Conservation (phyloP, 2,888 invertebrate genomes). For the Dynastes hyllus region DNA sequence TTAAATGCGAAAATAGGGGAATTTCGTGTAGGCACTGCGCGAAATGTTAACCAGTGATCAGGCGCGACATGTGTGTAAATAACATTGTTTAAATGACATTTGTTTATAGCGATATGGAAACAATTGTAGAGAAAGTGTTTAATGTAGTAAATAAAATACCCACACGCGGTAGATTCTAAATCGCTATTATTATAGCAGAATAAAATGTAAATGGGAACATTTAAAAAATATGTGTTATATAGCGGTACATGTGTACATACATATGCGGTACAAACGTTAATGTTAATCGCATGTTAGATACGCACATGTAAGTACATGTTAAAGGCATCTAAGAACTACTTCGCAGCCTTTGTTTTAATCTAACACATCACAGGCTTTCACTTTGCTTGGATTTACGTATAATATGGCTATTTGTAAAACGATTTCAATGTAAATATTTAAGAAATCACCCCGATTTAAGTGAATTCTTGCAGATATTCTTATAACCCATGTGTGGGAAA, state of each 20-base stretch:
- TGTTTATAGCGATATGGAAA: constrained; percentile 13
- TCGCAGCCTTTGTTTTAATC: constrained; percentile 1
- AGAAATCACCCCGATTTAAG: background rate
- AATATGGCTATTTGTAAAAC: background rate
- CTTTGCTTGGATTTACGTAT: constrained; percentile 1
- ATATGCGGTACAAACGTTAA: background rate
- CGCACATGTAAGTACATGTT: background rate
- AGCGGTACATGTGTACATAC: background rate
- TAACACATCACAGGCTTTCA: background rate
- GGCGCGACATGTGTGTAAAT: constrained; percentile 9
- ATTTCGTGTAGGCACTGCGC: constrained; percentile 25
- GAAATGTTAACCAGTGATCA: constrained; percentile 9
- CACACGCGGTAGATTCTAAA: background rate
- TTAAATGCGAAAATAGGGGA: constrained; percentile 9
- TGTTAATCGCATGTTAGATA: background rate
- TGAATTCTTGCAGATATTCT: background rate
- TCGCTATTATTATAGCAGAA: background rate
- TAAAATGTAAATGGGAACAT: background rate
- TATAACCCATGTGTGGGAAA: no score
- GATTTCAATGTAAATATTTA: background rate
- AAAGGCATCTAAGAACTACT: background rate
- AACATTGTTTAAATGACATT: constrained; percentile 9
- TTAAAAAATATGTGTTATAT: background rate
- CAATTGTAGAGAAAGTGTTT: constrained; percentile 35
- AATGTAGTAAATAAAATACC: constrained; percentile 23